Base-by-base conservation (phyloP, 2,888 invertebrate species). In the Drosophila picticornis region DNA sequence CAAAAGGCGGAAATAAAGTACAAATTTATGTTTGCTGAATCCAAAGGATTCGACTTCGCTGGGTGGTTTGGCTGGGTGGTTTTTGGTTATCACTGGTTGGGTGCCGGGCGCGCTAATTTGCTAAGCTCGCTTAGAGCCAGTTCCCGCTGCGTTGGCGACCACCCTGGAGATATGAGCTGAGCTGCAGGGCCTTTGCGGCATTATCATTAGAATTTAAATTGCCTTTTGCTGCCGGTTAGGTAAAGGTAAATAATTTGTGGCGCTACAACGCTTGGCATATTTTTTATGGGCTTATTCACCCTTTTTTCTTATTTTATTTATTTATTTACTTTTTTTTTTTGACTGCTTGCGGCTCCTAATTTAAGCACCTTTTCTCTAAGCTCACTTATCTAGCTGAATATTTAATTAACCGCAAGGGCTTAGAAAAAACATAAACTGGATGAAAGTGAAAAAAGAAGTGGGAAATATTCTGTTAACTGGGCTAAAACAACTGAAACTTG, bases 131-230 rank as follows among this genome's bases (percentile, higher is more conserved):
- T 86, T 80, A 80, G 66, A 79, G 73, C 60, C 80, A 53, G 63
- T 57, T 75, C 36, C 52, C 65, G 61, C 58, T 46, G 77, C 53
- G 62, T 38, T 64, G 53, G 71, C 57, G 66, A 56, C 70, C 52
- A 51, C 67, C 64, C 64, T 31, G 61, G 75, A 75, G 64, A 57
- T 51, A 61, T 57, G 53, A 63, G 56, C 32, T 25, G 51, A 48
- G 31, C 57, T 46, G 64, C 60, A 68, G 70, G 75, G 75, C 75
- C 83, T 85, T 85, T 73, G 86, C 77, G 88, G 88, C 60, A 86
- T 86, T 88, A 86, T 86, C 88, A 86, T 86, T 88, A 86, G 88
- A 86, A 86, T 86, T 86, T 86, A 88, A 86, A 86, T 86, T 86
- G 79, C 87, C 84, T 88, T 86, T 84, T 72, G 74, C 73, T 73